phyloP scores from a whole-genome alignment of 2,113 vertebrate species.

The Spheniscus mendiculus region DNA sequence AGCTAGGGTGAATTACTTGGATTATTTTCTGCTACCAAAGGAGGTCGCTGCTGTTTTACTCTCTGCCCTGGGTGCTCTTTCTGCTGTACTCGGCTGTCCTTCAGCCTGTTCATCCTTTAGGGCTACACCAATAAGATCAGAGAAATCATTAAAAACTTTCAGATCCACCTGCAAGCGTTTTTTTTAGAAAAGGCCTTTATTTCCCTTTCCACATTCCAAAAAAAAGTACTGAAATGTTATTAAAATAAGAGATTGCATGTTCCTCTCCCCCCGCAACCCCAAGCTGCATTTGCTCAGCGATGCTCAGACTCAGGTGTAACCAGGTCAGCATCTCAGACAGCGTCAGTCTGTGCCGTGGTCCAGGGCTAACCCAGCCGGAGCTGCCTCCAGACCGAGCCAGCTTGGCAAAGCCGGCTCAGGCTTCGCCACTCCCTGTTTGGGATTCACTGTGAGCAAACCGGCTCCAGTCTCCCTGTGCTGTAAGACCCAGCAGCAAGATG shows the following conservation, averaged over 20 bases:
- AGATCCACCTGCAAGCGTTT: neutral
- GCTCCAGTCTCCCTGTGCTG: neutral
- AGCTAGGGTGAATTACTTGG: neutral
- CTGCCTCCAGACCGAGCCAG: fast-evolving
- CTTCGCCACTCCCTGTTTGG: neutral
- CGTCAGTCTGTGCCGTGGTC: fast-evolving
- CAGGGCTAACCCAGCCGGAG: neutral
- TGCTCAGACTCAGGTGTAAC: neutral
- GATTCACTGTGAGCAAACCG: neutral
- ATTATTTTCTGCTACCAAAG: neutral
- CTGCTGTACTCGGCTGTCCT: neutral
- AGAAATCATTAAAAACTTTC: neutral
- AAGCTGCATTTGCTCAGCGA: neutral
- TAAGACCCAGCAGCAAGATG: neutral
- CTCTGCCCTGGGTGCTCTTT: neutral
- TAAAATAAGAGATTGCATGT: neutral
- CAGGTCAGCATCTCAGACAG: neutral
- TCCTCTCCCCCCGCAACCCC: neutral
- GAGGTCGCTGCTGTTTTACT: slow-evolving; percentile 4
- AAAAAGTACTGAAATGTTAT: slow-evolving; percentile 23
- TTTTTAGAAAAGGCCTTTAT: neutral
- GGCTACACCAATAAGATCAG: neutral
- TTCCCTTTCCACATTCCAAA: neutral
- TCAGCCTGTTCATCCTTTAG: neutral
- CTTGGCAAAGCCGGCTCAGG: neutral